Evolutionary conservation across 92 coral and sea anemone species (phyloP).

Genomic region (Virgularia gustaviana): DNA sequence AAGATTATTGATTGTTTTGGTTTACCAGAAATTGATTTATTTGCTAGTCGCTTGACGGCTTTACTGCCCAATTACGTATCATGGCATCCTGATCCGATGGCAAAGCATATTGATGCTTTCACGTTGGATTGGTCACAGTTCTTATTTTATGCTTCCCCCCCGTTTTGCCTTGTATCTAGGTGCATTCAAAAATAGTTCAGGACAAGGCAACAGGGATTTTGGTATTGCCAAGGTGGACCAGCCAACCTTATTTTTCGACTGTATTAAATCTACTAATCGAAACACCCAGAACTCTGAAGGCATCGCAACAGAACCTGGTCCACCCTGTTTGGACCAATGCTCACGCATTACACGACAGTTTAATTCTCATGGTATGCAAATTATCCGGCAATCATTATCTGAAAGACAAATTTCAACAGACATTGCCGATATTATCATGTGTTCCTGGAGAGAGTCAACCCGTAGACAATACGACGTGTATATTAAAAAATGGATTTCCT

Average conservation of each 20-base stretch:
- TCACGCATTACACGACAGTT: slow-evolving; percentile 40
- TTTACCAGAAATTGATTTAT: slow-evolving; percentile 5
- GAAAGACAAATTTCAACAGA: slow-evolving; percentile 42
- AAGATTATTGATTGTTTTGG: neutral
- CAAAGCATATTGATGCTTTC: slow-evolving; percentile 53
- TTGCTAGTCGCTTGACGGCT: slow-evolving; percentile 2
- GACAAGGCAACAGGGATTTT: slow-evolving; percentile 50
- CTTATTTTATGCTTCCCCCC: slow-evolving; percentile 54
- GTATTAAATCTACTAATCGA: slow-evolving; percentile 40
- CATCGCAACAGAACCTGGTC: slow-evolving; percentile 38
- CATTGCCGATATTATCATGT: slow-evolving; percentile 56
- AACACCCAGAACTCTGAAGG: slow-evolving; percentile 23
- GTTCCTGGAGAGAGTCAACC: slow-evolving; percentile 48
- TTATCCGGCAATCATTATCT: slow-evolving; percentile 55
- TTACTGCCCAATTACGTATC: neutral
- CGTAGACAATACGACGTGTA: slow-evolving; percentile 55
- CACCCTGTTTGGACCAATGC: slow-evolving; percentile 42
- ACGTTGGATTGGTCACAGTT: slow-evolving; percentile 40
- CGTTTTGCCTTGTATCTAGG: slow-evolving; percentile 50
- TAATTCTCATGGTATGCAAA: slow-evolving; percentile 54
- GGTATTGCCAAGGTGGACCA: slow-evolving; percentile 40
- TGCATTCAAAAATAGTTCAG: slow-evolving; percentile 46
- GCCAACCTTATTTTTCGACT: slow-evolving; percentile 30
- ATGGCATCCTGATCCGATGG: slow-evolving; percentile 15
- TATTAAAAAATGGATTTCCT: slow-evolving; percentile 46